A percentile compares a stretch with the other conserved stretches of the same genome.
These are phyloP conservation scores for Phymorhynchus buccinoides DNA, from an alignment of 1,140 invertebrate genomes.

Conservation along the genomic window DNA sequence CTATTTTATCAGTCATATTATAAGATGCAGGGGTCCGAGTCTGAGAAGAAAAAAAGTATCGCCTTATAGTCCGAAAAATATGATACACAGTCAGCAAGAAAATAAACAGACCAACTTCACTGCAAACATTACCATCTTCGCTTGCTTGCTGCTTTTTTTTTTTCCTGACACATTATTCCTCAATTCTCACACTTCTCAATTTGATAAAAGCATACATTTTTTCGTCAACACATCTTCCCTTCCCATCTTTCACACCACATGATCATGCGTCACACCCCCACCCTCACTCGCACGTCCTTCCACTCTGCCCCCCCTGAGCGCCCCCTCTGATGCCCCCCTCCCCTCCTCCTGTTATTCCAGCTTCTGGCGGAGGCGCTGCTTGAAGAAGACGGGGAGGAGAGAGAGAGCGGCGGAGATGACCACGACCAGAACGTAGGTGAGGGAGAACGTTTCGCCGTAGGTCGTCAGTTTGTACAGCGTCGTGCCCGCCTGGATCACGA, in stretches of 20 bases:
- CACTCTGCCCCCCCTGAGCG: not conserved
- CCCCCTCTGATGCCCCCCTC: not conserved
- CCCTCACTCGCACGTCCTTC: not conserved
- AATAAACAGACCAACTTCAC: too few species aligned
- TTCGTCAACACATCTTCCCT: not conserved
- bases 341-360: slow-evolving; percentile 61
- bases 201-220: not conserved
- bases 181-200: not conserved
- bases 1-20: too few species aligned
- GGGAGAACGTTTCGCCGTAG: slow-evolving; percentile 90
- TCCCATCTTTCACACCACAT: not conserved
- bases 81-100: too few species aligned
- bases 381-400: slow-evolving; percentile 92
- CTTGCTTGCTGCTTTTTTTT: not conserved
- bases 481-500: slow-evolving; percentile 97
- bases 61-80: too few species aligned
- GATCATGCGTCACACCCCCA: not conserved
- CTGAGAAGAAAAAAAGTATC: too few species aligned
- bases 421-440: slow-evolving; percentile 86
- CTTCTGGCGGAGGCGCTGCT: slow-evolving; percentile 80
- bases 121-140: not conserved
- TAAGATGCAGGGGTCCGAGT: too few species aligned
- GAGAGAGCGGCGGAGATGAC: slow-evolving; percentile 86
- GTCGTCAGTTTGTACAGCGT: slow-evolving; percentile 94
- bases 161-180: not conserved